A percentile compares a stretch with the other conserved stretches of the same genome.
phyloP scores from a whole-genome alignment of 2,113 vertebrate genomes.

The Ochotona princeps region DNA sequence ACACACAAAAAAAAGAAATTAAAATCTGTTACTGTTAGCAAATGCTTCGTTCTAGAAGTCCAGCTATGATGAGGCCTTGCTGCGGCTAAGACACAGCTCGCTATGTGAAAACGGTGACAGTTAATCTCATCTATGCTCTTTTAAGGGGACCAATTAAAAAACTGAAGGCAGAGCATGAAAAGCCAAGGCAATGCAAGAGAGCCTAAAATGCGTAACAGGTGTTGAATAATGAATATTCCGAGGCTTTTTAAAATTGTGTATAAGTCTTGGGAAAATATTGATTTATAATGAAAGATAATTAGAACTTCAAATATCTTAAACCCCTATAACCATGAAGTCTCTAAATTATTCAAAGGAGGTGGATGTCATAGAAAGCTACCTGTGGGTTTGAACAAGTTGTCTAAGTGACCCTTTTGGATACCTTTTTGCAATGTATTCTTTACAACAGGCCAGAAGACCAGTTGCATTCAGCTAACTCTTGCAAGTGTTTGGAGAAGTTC shows the following conservation, averaged over 20 bases:
- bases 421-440: background rate
- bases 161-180: background rate
- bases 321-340: background rate
- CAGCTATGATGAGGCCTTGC: background rate
- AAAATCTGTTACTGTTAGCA: background rate
- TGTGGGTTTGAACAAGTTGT: no score
- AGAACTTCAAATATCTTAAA: background rate
- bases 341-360: no score
- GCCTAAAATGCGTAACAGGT: background rate
- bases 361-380: no score
- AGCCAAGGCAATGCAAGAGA: background rate
- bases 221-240: background rate
- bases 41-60: background rate
- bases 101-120: background rate
- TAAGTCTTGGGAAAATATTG: background rate
- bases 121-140: background rate
- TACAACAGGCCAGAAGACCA: background rate
- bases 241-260: background rate
- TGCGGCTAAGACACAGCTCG: background rate
- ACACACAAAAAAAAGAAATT: background rate
- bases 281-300: background rate
- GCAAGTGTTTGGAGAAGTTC: background rate
- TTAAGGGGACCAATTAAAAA: background rate
- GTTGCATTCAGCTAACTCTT: background rate
- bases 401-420: no score